Percentiles rank a stretch among this genome's conserved stretches.
Evolutionary conservation across 2,113 vertebrate genomes (phyloP).

Genomic region (Colius striatus): DNA sequence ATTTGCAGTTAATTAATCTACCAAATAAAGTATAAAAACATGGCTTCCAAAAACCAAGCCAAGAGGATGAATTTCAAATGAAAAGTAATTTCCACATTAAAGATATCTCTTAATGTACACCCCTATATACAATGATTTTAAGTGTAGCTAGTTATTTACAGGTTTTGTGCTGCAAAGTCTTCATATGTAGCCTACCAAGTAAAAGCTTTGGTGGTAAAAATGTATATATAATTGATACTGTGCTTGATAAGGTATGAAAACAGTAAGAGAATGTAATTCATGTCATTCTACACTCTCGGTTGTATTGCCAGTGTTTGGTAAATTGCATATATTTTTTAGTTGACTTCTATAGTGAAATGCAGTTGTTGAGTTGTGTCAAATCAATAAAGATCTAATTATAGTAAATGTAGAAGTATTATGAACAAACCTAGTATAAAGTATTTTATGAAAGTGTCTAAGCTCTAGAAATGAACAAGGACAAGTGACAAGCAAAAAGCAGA

Average conservation of each 20-base stretch:
- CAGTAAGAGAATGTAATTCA: not conserved
- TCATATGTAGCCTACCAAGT: not conserved
- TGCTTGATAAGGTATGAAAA: slow-evolving; percentile 27
- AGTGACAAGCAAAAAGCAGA: not conserved
- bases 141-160: slow-evolving; percentile 1
- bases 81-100: slow-evolving; percentile 57
- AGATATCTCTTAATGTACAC: slow-evolving; percentile 10
- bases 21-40: not conserved
- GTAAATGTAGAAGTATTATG: slow-evolving; percentile 7
- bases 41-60: not conserved
- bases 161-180: not conserved
- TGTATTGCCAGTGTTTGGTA: not conserved
- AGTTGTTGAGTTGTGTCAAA: slow-evolving; percentile 4
- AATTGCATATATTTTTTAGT: not conserved
- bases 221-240: not conserved
- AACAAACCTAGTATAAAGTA: not conserved
- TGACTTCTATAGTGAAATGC: slow-evolving; percentile 22
- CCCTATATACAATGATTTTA: slow-evolving; percentile 15
- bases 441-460: not conserved
- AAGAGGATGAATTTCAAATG: slow-evolving; percentile 17
- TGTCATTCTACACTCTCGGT: not conserved
- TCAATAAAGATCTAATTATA: slow-evolving; percentile 36
- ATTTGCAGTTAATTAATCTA: not conserved
- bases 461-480: not conserved
- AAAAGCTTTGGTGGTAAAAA: not conserved